Percentiles rank a stretch among this genome's conserved stretches.
Evolutionary conservation across 2,797 vertebrate genomes (phyloP).

Genomic region (Cyclura pinguis): DNA sequence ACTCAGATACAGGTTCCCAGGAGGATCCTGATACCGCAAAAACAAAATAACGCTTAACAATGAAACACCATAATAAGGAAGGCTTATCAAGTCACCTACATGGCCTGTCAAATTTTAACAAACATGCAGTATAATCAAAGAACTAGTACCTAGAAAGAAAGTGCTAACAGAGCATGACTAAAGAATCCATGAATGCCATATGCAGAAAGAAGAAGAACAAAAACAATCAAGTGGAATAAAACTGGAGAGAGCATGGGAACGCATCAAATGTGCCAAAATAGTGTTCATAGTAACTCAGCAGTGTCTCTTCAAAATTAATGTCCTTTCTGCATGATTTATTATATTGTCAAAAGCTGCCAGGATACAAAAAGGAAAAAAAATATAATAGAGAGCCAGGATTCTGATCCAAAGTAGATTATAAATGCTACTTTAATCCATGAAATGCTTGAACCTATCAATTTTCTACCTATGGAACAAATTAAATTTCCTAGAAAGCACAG

Average conservation of each 20-base stretch:
- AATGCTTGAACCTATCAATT: conserved; percentile 43
- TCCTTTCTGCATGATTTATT: conserved; percentile 42
- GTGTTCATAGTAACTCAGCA: conserved; percentile 62
- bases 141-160: conserved; percentile 63
- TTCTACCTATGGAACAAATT: conserved; percentile 54
- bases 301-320: conserved; percentile 59
- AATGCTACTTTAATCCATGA: conserved; percentile 58
- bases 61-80: conserved; percentile 60
- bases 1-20: conserved; percentile 62
- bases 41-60: conserved; percentile 57
- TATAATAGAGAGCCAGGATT: conserved; percentile 47
- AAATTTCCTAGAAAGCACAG: conserved; percentile 44
- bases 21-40: conserved; percentile 50
- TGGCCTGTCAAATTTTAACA: conserved; percentile 65
- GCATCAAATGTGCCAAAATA: conserved; percentile 62
- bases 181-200: conserved; percentile 52
- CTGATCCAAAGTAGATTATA: conserved; percentile 51
- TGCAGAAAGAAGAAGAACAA: conserved; percentile 40
- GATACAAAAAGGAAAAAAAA: conserved; percentile 47
- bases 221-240: conserved; percentile 33
- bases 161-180: conserved; percentile 61
- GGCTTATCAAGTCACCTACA: conserved; percentile 56
- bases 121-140: conserved; percentile 59
- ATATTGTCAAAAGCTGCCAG: conserved; percentile 68
- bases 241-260: conserved; percentile 40